Percentiles rank a stretch among this genome's conserved stretches.
These are phyloP conservation scores for Thamnophis elegans DNA, from an alignment of 2,797 vertebrate species.

Conservation along the genomic window DNA sequence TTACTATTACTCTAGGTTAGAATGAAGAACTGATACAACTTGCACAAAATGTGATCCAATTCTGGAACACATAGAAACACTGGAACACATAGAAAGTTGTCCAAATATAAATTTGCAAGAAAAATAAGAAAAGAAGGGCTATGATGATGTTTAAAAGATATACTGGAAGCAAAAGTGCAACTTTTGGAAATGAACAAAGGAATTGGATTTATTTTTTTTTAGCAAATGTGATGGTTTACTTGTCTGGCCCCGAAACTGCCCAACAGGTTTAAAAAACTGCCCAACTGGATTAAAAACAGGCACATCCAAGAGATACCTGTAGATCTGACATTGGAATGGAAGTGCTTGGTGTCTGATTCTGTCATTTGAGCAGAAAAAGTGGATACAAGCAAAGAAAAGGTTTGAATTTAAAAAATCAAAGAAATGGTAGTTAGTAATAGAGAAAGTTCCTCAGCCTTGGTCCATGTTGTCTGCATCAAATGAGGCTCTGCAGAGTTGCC, in stretches of 20 bases:
- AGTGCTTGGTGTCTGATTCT: background rate
- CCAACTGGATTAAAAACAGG: background rate
- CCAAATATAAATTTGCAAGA: background rate
- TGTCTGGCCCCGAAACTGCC: background rate
- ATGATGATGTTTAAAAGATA: background rate
- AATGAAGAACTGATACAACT: background rate
- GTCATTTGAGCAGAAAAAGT: background rate
- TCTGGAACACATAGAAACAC: background rate
- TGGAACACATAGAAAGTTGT: background rate
- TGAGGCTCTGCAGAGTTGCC: background rate
- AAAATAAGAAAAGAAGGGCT: background rate
- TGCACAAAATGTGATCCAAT: background rate
- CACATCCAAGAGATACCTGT: background rate
- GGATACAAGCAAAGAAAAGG: background rate
- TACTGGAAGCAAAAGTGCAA: background rate
- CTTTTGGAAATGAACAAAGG: background rate
- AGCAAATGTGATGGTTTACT: background rate
- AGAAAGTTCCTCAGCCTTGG: background rate
- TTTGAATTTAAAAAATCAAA: background rate
- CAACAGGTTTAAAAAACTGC: too few species aligned
- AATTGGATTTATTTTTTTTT: background rate
- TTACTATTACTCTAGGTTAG: background rate
- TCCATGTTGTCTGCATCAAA: background rate
- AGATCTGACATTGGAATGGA: background rate
- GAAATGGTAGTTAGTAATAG: background rate